A percentile compares a stretch with the other conserved stretches of the same genome.
Conservation (phyloP, 2,888 invertebrate species). For the Oeneis ivallda region DNA sequence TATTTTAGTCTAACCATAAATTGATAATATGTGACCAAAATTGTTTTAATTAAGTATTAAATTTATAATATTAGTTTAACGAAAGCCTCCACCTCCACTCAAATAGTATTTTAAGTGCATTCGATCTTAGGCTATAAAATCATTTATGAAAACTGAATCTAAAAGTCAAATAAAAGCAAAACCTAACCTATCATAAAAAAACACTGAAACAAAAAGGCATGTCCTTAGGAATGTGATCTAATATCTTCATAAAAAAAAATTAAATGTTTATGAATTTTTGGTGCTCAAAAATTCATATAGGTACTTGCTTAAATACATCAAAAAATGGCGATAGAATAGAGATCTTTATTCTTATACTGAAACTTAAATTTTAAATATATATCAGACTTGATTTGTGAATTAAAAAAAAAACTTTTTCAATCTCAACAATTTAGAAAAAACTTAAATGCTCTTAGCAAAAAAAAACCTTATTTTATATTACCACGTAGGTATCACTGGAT, state of each 20-base stretch:
- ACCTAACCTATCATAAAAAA: no score
- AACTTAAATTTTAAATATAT: not conserved
- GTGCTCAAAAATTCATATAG: constrained; percentile 2
- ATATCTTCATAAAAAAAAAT: not conserved
- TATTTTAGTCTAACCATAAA: no score
- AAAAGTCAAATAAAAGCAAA: no score
- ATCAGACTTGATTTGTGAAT: not conserved
- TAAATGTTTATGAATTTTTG: constrained; percentile 6
- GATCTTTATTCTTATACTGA: not conserved
- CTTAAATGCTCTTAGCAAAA: no score
- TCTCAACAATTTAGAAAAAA: not conserved
- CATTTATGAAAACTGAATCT: not conserved
- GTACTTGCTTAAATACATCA: not conserved
- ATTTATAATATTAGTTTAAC: no score
- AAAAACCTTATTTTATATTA: not conserved
- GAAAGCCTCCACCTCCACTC: no score
- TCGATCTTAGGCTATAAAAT: not conserved
- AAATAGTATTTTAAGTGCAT: not conserved
- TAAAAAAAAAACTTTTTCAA: not conserved
- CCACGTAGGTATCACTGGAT: not conserved
- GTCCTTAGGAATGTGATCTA: no score
- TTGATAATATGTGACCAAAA: no score
- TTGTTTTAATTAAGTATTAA: no score
- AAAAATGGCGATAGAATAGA: not conserved
- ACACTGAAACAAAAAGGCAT: not conserved